Conservation (phyloP, 2,113 vertebrate species). For the Embiotoca jacksoni region DNA sequence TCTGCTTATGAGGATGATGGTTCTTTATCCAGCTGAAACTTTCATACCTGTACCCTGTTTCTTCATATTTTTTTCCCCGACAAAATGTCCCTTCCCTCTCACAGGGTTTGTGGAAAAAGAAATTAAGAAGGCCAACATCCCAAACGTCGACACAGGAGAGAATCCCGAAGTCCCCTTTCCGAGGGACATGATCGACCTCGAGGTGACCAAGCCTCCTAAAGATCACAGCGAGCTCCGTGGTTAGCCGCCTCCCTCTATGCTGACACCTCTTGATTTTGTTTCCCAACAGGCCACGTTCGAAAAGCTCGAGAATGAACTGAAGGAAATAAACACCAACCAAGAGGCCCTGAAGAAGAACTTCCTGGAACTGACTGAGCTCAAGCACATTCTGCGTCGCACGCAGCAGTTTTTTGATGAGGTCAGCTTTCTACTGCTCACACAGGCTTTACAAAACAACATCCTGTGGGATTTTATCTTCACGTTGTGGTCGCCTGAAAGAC, state of each 20-base stretch:
- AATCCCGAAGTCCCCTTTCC: conserved; percentile 98
- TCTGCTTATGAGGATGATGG: neutral
- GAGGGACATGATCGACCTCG: conserved; percentile 98
- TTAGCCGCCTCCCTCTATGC: neutral
- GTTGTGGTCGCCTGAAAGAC: neutral
- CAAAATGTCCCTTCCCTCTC: neutral
- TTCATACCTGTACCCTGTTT: neutral
- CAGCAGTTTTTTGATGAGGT: conserved; percentile 99
- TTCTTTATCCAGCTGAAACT: neutral
- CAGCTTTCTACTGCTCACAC: conserved; percentile 58
- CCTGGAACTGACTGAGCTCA: conserved; percentile 96
- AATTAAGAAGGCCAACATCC: conserved; percentile 94
- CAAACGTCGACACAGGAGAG: conserved; percentile 94
- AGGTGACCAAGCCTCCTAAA: conserved; percentile 84
- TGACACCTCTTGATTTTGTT: conserved; percentile 6
- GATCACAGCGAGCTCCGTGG: neutral
- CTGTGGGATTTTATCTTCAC: neutral
- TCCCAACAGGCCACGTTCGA: conserved; percentile 94
- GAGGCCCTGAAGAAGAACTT: conserved; percentile 99
- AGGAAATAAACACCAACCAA: conserved; percentile 99
- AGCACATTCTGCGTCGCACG: conserved; percentile 97
- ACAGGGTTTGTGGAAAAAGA: conserved; percentile 99
- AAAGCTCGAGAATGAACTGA: conserved; percentile 98
- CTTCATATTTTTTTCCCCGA: neutral
- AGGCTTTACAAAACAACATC: neutral